These are phyloP conservation scores for Pheosia tremula DNA, from an alignment of 2,888 invertebrate species.

Conservation along the genomic window DNA sequence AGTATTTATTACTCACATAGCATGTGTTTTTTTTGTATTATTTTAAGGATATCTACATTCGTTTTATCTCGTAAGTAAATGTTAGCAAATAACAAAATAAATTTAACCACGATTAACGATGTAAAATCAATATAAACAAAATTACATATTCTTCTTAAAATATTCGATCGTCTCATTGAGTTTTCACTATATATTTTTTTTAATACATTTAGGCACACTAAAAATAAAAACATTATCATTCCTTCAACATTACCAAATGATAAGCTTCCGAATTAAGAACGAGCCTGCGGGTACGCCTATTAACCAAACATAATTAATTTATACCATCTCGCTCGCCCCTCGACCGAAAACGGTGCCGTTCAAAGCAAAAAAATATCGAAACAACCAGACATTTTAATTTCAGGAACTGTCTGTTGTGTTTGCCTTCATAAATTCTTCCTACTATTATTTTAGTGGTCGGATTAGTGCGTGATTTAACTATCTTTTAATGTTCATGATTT, in stretches of 20 bases:
- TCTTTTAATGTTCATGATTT: slow-evolving; percentile 48
- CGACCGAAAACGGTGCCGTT: slow-evolving; percentile 38
- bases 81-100: too few species aligned
- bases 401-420: slow-evolving; percentile 41
- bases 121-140: too few species aligned
- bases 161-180: too few species aligned
- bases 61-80: too few species aligned
- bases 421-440: slow-evolving; percentile 31
- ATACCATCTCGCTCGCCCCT: slow-evolving; percentile 50
- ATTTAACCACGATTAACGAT: too few species aligned
- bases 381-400: slow-evolving; percentile 62
- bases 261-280: slow-evolving; percentile 33
- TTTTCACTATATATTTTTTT: too few species aligned
- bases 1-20: slow-evolving; percentile 5
- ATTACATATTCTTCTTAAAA: too few species aligned
- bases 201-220: too few species aligned
- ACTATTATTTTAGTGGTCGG: slow-evolving; percentile 64
- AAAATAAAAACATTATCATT: too few species aligned
- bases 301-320: slow-evolving; percentile 80
- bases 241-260: slow-evolving; percentile 27
- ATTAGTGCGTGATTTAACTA: slow-evolving; percentile 54
- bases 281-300: slow-evolving; percentile 49
- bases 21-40: too few species aligned
- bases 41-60: too few species aligned
- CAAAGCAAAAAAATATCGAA: slow-evolving; percentile 44